A percentile compares a stretch with the other conserved stretches of the same genome.
These are phyloP conservation scores for Galemys pyrenaicus DNA, from an alignment of 2,113 vertebrate genomes.

Conservation along the genomic window DNA sequence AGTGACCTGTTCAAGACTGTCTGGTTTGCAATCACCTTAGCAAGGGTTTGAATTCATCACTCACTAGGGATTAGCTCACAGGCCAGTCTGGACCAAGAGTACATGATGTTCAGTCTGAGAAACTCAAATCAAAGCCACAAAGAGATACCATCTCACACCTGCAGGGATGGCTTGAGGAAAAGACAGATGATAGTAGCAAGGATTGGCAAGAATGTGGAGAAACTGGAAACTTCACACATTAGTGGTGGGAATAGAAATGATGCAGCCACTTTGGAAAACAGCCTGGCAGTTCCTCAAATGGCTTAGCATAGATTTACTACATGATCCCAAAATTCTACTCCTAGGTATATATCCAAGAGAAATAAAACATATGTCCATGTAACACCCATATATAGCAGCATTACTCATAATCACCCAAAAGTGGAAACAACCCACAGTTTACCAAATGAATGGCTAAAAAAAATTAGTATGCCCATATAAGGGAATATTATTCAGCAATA, in stretches of 20 bases:
- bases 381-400: background rate
- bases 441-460: background rate
- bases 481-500: background rate
- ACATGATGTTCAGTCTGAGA: background rate
- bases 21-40: background rate
- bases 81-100: background rate
- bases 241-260: background rate
- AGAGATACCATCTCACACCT: background rate
- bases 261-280: background rate
- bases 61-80: background rate
- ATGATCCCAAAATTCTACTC: background rate
- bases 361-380: background rate
- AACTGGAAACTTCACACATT: background rate
- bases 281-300: background rate
- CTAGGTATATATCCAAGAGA: background rate
- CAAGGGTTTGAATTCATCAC: background rate
- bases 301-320: background rate
- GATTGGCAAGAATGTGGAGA: background rate
- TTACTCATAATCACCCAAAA: background rate
- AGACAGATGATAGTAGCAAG: background rate
- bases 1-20: background rate
- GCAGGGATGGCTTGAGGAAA: background rate
- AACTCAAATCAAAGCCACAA: background rate
- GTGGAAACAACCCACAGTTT: background rate
- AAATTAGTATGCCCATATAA: background rate